phyloP scores from a whole-genome alignment of 2,113 vertebrate species.

The Cochlearius cochlearius region DNA sequence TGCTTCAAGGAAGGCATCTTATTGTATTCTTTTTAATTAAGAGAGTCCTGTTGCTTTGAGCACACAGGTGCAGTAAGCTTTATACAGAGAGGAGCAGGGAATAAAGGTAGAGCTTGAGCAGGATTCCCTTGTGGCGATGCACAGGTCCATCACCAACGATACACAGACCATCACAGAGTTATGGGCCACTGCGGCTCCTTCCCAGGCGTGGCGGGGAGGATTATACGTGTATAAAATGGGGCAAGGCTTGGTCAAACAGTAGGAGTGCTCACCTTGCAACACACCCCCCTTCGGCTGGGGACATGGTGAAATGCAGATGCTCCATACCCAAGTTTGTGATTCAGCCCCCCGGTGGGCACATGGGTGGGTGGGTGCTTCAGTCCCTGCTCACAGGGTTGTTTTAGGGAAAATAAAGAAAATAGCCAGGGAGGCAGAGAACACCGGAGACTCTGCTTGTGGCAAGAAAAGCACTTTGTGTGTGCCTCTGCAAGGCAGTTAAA shows the following conservation, averaged over 20 bases:
- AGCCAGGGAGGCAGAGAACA: not conserved
- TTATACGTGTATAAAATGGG: fast-evolving
- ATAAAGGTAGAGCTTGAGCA: not conserved
- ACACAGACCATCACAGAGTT: not conserved
- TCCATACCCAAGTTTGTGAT: fast-evolving
- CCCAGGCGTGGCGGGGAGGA: fast-evolving
- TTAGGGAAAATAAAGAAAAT: not conserved
- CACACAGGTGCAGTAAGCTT: not conserved
- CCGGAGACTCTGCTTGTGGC: no score
- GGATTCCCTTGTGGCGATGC: fast-evolving
- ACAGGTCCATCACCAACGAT: fast-evolving
- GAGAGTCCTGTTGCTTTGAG: not conserved
- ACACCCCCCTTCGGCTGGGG: not conserved
- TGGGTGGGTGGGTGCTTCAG: not conserved
- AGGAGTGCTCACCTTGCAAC: not conserved
- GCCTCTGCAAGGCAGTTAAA: not conserved
- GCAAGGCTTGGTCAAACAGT: not conserved
- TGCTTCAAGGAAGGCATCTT: not conserved
- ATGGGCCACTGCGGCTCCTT: not conserved
- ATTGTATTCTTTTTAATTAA: not conserved
- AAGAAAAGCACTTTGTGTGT: not conserved
- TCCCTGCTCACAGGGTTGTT: not conserved
- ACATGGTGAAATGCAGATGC: not conserved
- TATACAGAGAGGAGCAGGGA: not conserved
- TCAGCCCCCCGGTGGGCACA: fast-evolving